These are phyloP conservation scores for Antheraea mylitta DNA, from an alignment of 1,140 invertebrate genomes.

Conservation along the genomic window DNA sequence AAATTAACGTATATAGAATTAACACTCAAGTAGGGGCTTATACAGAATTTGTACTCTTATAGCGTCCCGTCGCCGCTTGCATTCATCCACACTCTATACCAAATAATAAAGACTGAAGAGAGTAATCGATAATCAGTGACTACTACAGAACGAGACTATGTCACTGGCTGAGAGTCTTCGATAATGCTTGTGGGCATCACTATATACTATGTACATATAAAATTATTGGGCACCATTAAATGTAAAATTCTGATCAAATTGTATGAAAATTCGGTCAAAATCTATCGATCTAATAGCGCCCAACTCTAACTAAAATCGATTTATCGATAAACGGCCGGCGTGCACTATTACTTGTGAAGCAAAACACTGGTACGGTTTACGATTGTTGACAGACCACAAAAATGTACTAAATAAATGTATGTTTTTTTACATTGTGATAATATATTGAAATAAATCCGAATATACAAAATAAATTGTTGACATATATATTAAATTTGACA, in stretches of 20 bases:
- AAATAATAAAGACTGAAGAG: not conserved
- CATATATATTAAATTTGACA: constrained; percentile 39
- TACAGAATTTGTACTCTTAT: constrained; percentile 80
- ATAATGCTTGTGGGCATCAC: not conserved
- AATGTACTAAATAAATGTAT: constrained; percentile 48
- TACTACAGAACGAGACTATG: not conserved
- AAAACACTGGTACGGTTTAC: constrained; percentile 50
- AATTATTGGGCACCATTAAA: not conserved
- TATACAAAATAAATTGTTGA: constrained; percentile 46
- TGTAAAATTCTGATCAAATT: not conserved
- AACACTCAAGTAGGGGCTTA: constrained; percentile 77
- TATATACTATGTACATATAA: not conserved
- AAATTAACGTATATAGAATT: constrained; percentile 66
- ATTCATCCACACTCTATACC: constrained; percentile 26
- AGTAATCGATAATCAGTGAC: not conserved
- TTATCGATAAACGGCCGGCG: constrained; percentile 11
- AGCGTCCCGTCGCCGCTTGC: constrained; percentile 66
- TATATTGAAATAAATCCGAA: constrained; percentile 28
- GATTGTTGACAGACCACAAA: constrained; percentile 42
- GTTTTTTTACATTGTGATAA: constrained; percentile 42
- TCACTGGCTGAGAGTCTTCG: not conserved
- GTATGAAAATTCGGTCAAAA: too few species aligned
- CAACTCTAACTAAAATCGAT: not conserved
- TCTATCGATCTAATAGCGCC: not conserved
- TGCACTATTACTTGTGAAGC: constrained; percentile 31